These are phyloP conservation scores for rabbit (Oryctolagus cuniculus) DNA, from an alignment of 2,113 vertebrate genomes.

Conservation along the genomic window mOryCun1.1 NC_091447.1:44605501-44606000, in stretches of 20 bases:
- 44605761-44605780: too few species aligned
- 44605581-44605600: background rate
- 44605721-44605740: too few species aligned
- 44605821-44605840: constrained; percentile 8
- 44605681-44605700: too few species aligned
- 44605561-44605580: background rate
- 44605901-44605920: background rate
- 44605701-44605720: too few species aligned
- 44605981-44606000: constrained; percentile 23
- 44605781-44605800: too few species aligned
- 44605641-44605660: too few species aligned
- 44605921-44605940: background rate
- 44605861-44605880: background rate
- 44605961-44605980: background rate
- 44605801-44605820: background rate
- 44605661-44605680: too few species aligned
- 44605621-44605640: too few species aligned
- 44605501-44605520: background rate
- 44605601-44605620: too few species aligned
- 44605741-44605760: too few species aligned
- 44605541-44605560: background rate
- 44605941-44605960: constrained; percentile 46
- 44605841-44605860: background rate
- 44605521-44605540: background rate
- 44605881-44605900: background rate